Evolutionary conservation across 2,797 vertebrate species (phyloP), one percentile per base, ranked within the genome.

Genomic region (Halcyon leucocephala): DNA sequence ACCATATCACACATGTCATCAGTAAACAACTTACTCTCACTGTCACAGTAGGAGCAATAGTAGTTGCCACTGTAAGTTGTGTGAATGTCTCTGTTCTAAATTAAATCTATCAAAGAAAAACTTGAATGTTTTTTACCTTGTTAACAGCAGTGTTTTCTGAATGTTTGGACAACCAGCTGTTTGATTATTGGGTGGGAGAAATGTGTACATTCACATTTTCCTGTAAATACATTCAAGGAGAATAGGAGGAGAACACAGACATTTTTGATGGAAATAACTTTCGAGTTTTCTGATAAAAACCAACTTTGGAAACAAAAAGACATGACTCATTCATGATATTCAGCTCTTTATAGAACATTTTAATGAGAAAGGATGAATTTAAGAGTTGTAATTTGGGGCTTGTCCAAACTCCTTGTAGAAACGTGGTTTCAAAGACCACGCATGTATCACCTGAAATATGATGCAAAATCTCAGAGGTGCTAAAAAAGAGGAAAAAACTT

Each of bases 1-100:
- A 2, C n/a, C 0, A 0, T 39, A 20, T 49, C 22, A 7, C 9
- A 1, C 11, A 0, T 62, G 42, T 42, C 8, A 10, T 29, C n/a
- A 41, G 9, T 54, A 54, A 35, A 3, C 21, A 54, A 0, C 37
- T 41, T 54, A 29, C 13, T 51, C 20, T 25, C 11, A 33, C 14
- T 82, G 37, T 69, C 77, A 11, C 1, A 1, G 26, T 29, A 60
- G 51, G 33, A 80, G 21, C 39, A 37, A 4, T 35, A 22, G 44
- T n/a, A 41, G 20, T 70, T 72, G 31, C 28, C 19, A 9, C 49
- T 76, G 4, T 16, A 41, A 18, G 37, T 9, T 82, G 26, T 58
- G 22, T 52, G 8, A 14, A 6, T 12, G 4, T 52, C 58, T 24
- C 4, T 58, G 29, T 55, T 91, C 24, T 82, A 16, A 39, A 2